Evolutionary conservation across 1,140 invertebrate species (phyloP).

Genomic region (Goniozus legneri): DNA sequence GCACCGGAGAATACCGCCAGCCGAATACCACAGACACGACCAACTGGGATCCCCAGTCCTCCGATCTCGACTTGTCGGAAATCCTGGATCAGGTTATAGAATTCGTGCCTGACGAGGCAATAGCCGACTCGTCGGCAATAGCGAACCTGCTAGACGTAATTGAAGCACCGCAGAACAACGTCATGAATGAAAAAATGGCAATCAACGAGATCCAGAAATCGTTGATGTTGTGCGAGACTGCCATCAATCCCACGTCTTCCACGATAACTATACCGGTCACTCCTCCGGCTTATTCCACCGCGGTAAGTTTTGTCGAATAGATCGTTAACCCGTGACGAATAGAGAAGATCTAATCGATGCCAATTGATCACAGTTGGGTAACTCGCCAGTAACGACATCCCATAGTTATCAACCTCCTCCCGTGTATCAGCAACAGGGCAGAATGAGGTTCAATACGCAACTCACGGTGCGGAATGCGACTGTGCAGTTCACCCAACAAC

Average conservation of each 20-base stretch:
- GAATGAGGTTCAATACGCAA: constrained; percentile 44
- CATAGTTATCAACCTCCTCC: constrained; percentile 54
- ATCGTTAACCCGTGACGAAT: neutral
- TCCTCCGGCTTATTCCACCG: constrained; percentile 64
- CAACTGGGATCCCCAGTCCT: constrained; percentile 51
- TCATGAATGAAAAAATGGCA: constrained; percentile 73
- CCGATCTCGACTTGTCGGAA: constrained; percentile 73
- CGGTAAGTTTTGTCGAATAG: constrained; percentile 51
- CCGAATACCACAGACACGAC: constrained; percentile 35
- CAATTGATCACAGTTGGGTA: constrained; percentile 35
- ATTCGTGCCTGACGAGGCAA: constrained; percentile 63
- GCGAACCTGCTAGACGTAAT: constrained; percentile 54
- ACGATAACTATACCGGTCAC: constrained; percentile 58
- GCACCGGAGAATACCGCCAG: constrained; percentile 40
- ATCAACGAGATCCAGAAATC: constrained; percentile 88
- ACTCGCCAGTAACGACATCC: constrained; percentile 45
- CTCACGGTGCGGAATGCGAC: constrained; percentile 37
- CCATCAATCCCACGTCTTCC: constrained; percentile 63
- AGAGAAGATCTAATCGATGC: neutral
- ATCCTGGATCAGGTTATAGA: constrained; percentile 83
- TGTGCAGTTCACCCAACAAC: constrained; percentile 40
- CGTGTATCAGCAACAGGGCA: constrained; percentile 51
- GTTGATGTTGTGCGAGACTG: constrained; percentile 79
- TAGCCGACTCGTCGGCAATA: constrained; percentile 43
- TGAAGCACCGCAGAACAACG: constrained; percentile 49